Percentiles rank a stretch among this genome's conserved stretches.
phyloP scores from a whole-genome alignment of 2,888 invertebrate genomes.

The Dasysyrphus tricinctus region DNA sequence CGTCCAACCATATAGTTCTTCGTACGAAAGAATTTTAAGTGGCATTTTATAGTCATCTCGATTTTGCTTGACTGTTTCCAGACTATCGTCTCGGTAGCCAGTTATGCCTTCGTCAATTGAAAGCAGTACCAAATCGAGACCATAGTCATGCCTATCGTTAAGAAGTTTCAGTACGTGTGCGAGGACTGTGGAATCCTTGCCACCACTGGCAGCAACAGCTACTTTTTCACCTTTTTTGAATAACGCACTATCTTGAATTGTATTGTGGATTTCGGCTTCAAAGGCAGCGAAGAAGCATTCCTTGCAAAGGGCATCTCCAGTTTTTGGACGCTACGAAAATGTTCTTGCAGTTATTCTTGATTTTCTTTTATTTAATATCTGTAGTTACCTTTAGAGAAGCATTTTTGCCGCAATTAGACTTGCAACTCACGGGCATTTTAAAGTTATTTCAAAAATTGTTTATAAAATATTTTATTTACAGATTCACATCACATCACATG shows the following conservation, averaged over 20 bases:
- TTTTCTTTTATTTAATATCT: conserved; percentile 6
- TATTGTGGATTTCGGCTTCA: conserved; percentile 97
- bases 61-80: conserved; percentile 98
- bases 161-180: conserved; percentile 96
- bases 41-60: conserved; percentile 96
- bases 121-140: conserved; percentile 93
- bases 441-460: not conserved
- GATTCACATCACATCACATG: conserved; percentile 5
- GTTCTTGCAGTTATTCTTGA: not conserved
- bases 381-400: conserved; percentile 89
- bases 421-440: conserved; percentile 88
- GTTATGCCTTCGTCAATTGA: conserved; percentile 99
- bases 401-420: conserved; percentile 89
- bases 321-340: conserved; percentile 90
- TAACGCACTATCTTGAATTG: conserved; percentile 91
- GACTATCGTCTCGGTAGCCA: conserved; percentile 97
- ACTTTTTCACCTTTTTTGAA: conserved; percentile 94
- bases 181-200: conserved; percentile 98
- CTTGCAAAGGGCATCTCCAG: conserved; percentile 95
- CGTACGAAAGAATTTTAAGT: conserved; percentile 97
- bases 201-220: conserved; percentile 96
- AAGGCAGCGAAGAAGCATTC: conserved; percentile 97
- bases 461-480: not conserved
- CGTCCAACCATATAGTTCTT: conserved; percentile 99
- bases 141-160: conserved; percentile 95